Base-by-base conservation (phyloP, 2,113 vertebrate species). In the Hyla sarda region DNA sequence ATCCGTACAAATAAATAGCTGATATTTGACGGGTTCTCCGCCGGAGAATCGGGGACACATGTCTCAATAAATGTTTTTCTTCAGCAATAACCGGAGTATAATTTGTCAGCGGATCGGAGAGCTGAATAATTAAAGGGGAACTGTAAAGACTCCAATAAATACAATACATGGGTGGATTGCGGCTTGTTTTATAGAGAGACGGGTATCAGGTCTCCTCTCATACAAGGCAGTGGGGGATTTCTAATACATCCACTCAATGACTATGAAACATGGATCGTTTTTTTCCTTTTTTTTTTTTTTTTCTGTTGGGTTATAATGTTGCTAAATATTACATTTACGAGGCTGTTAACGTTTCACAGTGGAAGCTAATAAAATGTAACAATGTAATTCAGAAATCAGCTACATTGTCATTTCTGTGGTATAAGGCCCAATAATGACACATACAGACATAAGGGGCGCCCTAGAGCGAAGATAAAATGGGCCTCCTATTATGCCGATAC, bases 1-100 rank as follows among this genome's bases (percentile, higher is more conserved):
- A 98, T 96, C 97, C 96, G 96, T 96, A 98, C 95, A 99, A 99
- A 99, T 98, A 97, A 97, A 98, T 98, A 98, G 97, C 96, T 97
- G 97, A 97, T 98, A 98, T 99, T 98, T 99, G 98, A 97, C 96
- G 94, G 94, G 93, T 95, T 74, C 65, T 58, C 60, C 0, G 85
- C 50, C 19, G 56, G 32, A 81, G 89, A 88, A 89, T 74, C 74
- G 88, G 88, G 47, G 76, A 72, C 75, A 72, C 84, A 69, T 85
- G 37, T 62, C 45, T 77, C 52, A 65, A 76, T 85, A 85, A 85
- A 86, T 80, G 78, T 86, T 86, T n/a, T 86, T 73, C 78, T 73
- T 60, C 67, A 30, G 50, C 21, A 81, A 50, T 85, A 79, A 71
- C 84, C 69, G 74, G 54, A 79, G 60, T 28, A 85, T 65, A 85